Percentiles rank a stretch among this genome's conserved stretches.
Evolutionary conservation across 2,113 vertebrate genomes (phyloP).

Genomic region (Cnemophilus loriae): DNA sequence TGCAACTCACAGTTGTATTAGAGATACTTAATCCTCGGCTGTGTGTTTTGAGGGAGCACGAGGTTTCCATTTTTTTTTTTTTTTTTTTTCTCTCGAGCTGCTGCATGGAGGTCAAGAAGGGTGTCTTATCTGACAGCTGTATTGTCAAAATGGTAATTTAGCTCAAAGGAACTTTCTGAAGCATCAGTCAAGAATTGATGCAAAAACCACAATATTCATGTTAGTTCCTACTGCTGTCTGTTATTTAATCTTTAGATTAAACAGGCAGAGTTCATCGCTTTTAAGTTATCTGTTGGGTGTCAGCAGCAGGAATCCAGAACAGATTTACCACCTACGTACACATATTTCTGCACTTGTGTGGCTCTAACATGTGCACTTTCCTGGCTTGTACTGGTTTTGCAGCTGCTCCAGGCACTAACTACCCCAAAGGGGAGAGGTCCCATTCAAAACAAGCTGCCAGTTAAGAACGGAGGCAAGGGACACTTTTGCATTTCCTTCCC

Average conservation of each 20-base stretch:
- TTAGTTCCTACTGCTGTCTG: background rate
- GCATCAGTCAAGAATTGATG: background rate
- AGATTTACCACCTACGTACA: background rate
- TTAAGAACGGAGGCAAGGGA: background rate
- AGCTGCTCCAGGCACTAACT: background rate
- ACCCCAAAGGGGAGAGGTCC: background rate
- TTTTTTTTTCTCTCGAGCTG: background rate
- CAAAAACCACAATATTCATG: background rate
- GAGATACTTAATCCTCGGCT: background rate
- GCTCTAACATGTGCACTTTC: background rate
- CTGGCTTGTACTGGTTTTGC: background rate
- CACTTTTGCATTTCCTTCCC: background rate
- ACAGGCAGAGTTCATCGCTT: background rate
- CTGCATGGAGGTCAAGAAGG: background rate
- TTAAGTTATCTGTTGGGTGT: background rate
- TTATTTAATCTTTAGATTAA: background rate
- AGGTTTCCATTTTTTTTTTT: accelerated
- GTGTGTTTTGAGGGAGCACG: background rate
- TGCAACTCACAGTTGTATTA: background rate
- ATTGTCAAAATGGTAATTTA: background rate
- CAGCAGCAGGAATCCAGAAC: background rate
- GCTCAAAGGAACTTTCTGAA: background rate
- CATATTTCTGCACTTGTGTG: background rate
- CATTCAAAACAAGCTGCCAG: background rate
- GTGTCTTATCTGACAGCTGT: background rate